Evolutionary conservation across 2,797 vertebrate genomes (phyloP).

Genomic region (Scolopax bukidnonensis): DNA sequence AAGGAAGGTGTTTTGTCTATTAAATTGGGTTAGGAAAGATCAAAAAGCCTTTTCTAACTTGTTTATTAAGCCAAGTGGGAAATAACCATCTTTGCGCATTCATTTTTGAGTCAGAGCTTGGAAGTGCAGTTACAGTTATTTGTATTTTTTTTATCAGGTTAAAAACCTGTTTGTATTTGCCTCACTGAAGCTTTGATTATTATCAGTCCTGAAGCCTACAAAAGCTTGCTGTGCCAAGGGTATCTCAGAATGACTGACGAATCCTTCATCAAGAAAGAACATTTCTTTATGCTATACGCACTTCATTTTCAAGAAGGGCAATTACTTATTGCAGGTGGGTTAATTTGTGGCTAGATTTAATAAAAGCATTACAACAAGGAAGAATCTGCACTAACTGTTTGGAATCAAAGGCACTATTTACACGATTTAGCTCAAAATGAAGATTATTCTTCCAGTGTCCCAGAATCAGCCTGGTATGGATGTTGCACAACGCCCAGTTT

Average conservation of each 20-base stretch:
- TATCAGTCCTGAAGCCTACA: background rate
- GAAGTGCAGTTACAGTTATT: background rate
- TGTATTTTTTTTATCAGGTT: background rate
- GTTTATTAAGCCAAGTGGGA: background rate
- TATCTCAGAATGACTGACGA: background rate
- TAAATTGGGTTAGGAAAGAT: background rate
- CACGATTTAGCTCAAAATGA: background rate
- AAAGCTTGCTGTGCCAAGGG: background rate
- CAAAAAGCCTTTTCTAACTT: background rate
- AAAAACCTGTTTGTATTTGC: background rate
- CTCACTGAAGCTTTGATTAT: background rate
- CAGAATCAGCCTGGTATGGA: fast-evolving
- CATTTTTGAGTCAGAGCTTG: background rate
- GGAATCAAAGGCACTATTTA: background rate
- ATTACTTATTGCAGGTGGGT: background rate
- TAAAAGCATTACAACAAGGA: background rate
- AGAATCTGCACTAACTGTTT: background rate
- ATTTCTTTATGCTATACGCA: background rate
- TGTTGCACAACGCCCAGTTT: background rate
- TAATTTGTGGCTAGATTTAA: background rate
- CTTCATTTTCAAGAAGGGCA: background rate
- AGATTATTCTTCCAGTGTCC: no score
- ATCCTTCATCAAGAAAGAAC: background rate
- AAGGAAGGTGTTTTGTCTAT: background rate
- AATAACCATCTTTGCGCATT: background rate